These are phyloP conservation scores for Biston stratarius DNA, from an alignment of 2,888 invertebrate genomes.

Conservation along the genomic window DNA sequence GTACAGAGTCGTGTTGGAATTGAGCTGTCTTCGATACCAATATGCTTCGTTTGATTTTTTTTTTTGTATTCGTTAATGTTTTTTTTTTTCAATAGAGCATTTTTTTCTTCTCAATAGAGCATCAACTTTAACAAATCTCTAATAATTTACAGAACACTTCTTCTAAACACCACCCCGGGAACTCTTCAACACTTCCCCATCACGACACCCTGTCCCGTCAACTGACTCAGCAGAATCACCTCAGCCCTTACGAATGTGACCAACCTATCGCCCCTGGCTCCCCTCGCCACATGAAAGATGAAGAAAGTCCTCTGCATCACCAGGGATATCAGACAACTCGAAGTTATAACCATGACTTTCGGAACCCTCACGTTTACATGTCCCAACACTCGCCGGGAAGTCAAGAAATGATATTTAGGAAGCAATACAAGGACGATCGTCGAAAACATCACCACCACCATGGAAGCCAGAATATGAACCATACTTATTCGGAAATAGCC, in stretches of 20 bases:
- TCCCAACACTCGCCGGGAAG: conserved; percentile 81
- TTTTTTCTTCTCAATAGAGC: neutral
- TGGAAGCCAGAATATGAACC: conserved; percentile 88
- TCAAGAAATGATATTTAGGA: conserved; percentile 79
- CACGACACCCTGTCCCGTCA: conserved; percentile 86
- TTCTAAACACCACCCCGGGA: conserved; percentile 92
- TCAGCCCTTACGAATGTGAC: conserved; percentile 85
- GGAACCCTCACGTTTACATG: conserved; percentile 82
- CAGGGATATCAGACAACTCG: conserved; percentile 80
- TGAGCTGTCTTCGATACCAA: conserved; percentile 56
- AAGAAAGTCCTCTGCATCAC: conserved; percentile 77
- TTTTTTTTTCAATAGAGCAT: neutral
- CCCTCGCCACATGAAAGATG: conserved; percentile 78
- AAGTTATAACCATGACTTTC: conserved; percentile 81
- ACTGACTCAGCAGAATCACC: conserved; percentile 79
- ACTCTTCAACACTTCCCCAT: conserved; percentile 89
- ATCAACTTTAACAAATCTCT: neutral
- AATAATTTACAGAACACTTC: conserved; percentile 91
- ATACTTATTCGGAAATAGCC: conserved; percentile 92
- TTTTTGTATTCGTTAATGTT: neutral
- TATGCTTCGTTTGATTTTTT: too few species aligned
- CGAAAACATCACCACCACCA: conserved; percentile 82
- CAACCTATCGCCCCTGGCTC: conserved; percentile 78
- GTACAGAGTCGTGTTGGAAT: conserved; percentile 29
- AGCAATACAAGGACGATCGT: conserved; percentile 80